Evolutionary conservation across 2,888 invertebrate species (phyloP), one percentile per base, ranked within the genome.

Genomic region (Amiota mariae): DNA sequence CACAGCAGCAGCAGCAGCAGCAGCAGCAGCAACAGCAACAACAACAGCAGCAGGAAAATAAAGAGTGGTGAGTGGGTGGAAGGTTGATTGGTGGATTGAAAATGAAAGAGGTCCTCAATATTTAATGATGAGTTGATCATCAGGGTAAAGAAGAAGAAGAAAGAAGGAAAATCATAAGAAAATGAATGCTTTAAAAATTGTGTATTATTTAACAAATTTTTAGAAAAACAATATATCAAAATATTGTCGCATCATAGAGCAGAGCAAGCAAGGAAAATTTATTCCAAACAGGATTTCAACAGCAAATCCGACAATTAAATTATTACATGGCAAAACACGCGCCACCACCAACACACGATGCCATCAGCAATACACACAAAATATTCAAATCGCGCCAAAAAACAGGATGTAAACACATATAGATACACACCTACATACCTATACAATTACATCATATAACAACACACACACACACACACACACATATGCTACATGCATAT

Each of bases 251-350:
- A 36, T 71, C 70, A 54, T 72, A 36, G 36, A 6, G 0, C 36
- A 36, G 36, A 6, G 8, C 36, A 36, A 36, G 36, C 36, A 36
- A 36, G 8, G 24, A 36, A 36, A 36, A 36, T 36, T 36, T 36
- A 36, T 24, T 13, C 46, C 46, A 63, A 63, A 63, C 36, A 9
- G 63, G 63, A 36, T 63, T 63, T 63, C 36, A 85, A 85, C 85
- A 84, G 77, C 80, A 82, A 84, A 84, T 84, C 85, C 84, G 85
- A 85, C 85, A 84, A 84, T 84, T 85, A 84, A 85, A 84, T 84
- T 84, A 84, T 84, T 85, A 83, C 85, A 82, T 78, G 81, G 81
- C 81, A 84, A 84, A 84, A 85, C 85, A 82, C 78, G 79, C 79
- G 77, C 81, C 85, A 79, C 36, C 36, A 36, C 36, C 2, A 2